Base-by-base conservation (phyloP, 35 echinoderm and acorn worm genomes). In the Acanthaster planci region DNA sequence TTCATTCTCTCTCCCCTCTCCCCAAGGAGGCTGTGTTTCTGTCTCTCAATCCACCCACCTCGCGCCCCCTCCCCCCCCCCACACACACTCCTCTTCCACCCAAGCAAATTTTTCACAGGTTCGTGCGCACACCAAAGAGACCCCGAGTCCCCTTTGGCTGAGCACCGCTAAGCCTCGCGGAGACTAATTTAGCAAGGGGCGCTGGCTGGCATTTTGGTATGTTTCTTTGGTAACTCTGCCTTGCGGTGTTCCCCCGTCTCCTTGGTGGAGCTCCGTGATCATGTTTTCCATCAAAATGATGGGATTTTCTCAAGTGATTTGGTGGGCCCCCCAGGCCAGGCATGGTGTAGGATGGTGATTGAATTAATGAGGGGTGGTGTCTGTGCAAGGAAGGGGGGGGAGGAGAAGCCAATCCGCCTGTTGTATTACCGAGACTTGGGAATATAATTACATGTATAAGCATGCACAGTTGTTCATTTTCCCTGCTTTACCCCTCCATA, bases 201-300 rank as follows among this genome's bases (percentile, higher is more conserved):
- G 64, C 64, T 14, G 19, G 9, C 64, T 72, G 64, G 7, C 64
- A 47, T 47, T 47, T 47, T 30, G 21, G 26, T 19, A 26, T 68
- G 12, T 68, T 68, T 68, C 0, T 9, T 68, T 59, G 16, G 55
- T 2, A 4, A 2, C 56, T 26, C 56, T 58, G n/a, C n/a, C n/a
- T n/a, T n/a, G n/a, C n/a, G n/a, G n/a, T n/a, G n/a, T n/a, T n/a
- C n/a, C n/a, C n/a, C n/a, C n/a, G n/a, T n/a, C n/a, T n/a, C n/a
- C n/a, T 47, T 47, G 42, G 42, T 4, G 42, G 42, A 12, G 42
- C 42, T 6, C n/a, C 5, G n/a, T 35, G 64, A 72, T 72, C 64
- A 72, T 72, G 64, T 72, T 72, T 72, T 72, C 64, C 64, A 72
- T 72, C 26, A 72, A 72, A 72, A 72, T 72, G 64, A 72, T 72